These are phyloP conservation scores for Lordiphosa andalusiaca DNA, from an alignment of 2,888 invertebrate genomes.

Conservation along the genomic window DNA sequence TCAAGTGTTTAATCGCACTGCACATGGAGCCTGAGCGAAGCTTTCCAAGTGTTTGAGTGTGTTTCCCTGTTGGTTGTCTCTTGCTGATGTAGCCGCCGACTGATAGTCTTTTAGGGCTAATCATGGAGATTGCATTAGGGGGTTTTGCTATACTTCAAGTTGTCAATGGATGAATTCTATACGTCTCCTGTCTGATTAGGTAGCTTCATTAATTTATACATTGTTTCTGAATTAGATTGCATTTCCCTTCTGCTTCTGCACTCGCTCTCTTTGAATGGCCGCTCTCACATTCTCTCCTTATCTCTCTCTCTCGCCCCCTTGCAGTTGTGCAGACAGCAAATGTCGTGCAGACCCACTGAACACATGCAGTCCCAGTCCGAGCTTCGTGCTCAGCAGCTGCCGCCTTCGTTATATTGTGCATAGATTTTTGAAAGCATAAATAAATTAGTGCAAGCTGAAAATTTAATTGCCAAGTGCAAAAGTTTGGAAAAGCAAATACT, in stretches of 20 bases:
- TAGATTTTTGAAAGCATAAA: constrained; percentile 28
- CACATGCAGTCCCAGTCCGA: not conserved
- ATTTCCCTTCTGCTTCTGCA: constrained; percentile 11
- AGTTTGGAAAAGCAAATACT: constrained; percentile 22
- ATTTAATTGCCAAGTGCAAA: constrained; percentile 36
- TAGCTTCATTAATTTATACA: constrained; percentile 31
- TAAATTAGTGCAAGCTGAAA: constrained; percentile 43
- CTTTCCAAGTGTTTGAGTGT: constrained; percentile 5
- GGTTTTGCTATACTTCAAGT: constrained; percentile 5
- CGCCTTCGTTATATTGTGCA: constrained; percentile 8
- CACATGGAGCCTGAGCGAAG: constrained; percentile 1
- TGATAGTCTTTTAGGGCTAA: too few relatives aligned
- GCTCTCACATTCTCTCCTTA: constrained; percentile 10
- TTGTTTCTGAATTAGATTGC: constrained; percentile 34
- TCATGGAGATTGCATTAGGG: constrained; percentile 17
- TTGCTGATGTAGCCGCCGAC: not conserved
- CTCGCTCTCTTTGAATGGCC: constrained; percentile 5
- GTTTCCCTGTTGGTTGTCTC: constrained; percentile 5
- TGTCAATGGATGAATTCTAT: too few relatives aligned
- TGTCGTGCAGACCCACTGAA: constrained; percentile 20
- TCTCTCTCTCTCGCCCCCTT: not conserved
- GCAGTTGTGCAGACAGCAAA: constrained; percentile 17
- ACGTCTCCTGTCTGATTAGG: not conserved
- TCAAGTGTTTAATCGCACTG: constrained; percentile 10
- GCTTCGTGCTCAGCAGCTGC: constrained; percentile 17